phyloP scores from a whole-genome alignment of 2,888 invertebrate genomes.

The Argyresthia albistria region DNA sequence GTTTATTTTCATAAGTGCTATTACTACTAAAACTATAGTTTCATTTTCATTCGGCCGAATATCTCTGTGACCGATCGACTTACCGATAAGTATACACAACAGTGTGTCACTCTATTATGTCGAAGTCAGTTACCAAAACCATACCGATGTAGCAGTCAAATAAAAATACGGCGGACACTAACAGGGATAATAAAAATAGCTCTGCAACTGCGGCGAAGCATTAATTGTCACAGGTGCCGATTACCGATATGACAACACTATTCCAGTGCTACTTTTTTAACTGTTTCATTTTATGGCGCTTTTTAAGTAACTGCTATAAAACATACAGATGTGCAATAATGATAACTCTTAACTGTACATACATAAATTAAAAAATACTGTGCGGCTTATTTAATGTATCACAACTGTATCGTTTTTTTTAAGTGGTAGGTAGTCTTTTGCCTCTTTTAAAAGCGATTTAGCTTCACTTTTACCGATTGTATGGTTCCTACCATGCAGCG shows the following conservation, averaged over 20 bases:
- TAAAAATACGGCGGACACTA: background rate
- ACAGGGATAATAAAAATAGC: constrained; percentile 13
- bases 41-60: too few species aligned
- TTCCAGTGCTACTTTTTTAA: constrained; percentile 4
- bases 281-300: background rate
- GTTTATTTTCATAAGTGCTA: too few species aligned
- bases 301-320: background rate
- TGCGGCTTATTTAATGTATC: background rate
- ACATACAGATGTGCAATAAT: background rate
- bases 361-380: background rate
- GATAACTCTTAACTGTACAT: background rate
- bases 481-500: too few species aligned
- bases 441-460: too few species aligned
- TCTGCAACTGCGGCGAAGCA: constrained; percentile 38
- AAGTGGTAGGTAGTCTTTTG: too few species aligned
- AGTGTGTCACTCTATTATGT: too few species aligned
- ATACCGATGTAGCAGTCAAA: background rate
- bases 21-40: too few species aligned
- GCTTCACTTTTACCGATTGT: too few species aligned
- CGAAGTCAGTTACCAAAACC: background rate
- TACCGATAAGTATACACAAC: too few species aligned
- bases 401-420: too few species aligned
- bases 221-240: constrained; percentile 58
- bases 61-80: too few species aligned
- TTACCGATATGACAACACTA: constrained; percentile 31